These are phyloP conservation scores for Melanophora roralis DNA, from an alignment of 2,888 invertebrate genomes.

Conservation along the genomic window DNA sequence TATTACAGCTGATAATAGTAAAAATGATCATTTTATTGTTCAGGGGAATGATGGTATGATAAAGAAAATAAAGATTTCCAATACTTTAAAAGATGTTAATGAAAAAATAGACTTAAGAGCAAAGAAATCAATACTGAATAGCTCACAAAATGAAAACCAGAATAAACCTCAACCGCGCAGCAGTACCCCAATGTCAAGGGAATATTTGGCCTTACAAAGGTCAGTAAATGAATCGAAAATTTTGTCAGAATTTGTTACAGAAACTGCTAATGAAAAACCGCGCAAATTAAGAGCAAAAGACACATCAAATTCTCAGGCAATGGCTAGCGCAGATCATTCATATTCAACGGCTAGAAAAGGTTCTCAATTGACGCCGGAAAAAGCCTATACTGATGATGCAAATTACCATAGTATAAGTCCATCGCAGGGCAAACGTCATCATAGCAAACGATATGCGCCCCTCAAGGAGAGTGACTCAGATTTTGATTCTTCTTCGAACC, in stretches of 20 bases:
- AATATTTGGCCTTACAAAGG: constrained; percentile 81
- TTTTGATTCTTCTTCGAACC: constrained; percentile 21
- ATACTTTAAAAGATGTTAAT: constrained; percentile 27
- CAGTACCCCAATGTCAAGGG: constrained; percentile 78
- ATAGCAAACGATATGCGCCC: constrained; percentile 54
- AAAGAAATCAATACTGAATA: constrained; percentile 10
- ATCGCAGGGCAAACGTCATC: constrained; percentile 56
- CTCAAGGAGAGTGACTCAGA: constrained; percentile 63
- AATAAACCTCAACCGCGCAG: constrained; percentile 57
- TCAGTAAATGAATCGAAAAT: constrained; percentile 84
- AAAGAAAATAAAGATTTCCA: constrained; percentile 40
- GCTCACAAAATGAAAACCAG: neutral
- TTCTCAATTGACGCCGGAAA: constrained; percentile 28
- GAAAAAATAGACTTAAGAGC: constrained; percentile 15
- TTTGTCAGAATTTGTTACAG: constrained; percentile 80
- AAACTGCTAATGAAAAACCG: constrained; percentile 77
- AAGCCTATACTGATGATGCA: neutral
- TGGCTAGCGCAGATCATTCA: constrained; percentile 46
- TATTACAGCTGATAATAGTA: constrained; percentile 26
- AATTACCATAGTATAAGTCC: neutral
- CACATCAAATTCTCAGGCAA: constrained; percentile 23
- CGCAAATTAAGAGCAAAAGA: constrained; percentile 57
- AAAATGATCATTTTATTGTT: constrained; percentile 33
- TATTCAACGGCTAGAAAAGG: constrained; percentile 1
- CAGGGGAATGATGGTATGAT: constrained; percentile 38